phyloP scores from a whole-genome alignment of 2,888 invertebrate species.

The Heteropelma amictum region DNA sequence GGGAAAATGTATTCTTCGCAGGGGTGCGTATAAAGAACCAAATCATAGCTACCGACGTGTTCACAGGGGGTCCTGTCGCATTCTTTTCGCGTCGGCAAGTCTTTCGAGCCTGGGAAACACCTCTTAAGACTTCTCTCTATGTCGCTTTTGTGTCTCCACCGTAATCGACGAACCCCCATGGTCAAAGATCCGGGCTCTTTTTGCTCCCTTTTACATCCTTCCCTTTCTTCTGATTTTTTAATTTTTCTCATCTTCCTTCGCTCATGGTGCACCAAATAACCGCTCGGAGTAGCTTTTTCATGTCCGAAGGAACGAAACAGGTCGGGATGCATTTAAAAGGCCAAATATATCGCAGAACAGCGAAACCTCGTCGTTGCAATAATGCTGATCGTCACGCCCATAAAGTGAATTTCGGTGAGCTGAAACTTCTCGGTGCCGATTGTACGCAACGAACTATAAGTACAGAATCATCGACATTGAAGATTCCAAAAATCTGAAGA shows the following conservation, averaged over 20 bases:
- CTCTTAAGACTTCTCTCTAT: constrained; percentile 12
- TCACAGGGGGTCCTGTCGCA: constrained; percentile 30
- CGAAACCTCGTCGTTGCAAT: constrained; percentile 35
- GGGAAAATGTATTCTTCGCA: background rate
- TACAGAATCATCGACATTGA: background rate
- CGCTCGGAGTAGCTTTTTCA: constrained; percentile 6
- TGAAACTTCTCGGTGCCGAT: background rate
- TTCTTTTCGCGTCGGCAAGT: background rate
- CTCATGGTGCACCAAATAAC: background rate
- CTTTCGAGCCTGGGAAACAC: constrained; percentile 34
- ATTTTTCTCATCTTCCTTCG: constrained; percentile 8
- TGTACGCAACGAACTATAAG: background rate
- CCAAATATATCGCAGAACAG: constrained; percentile 35
- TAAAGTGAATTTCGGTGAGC: constrained; percentile 49
- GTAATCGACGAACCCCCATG: constrained; percentile 37
- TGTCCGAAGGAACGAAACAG: constrained; percentile 26
- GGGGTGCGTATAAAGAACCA: constrained; percentile 7
- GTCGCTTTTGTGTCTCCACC: constrained; percentile 4
- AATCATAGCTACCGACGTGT: constrained; percentile 6
- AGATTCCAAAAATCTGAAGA: background rate
- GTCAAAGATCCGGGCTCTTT: background rate
- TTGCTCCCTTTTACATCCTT: constrained; percentile 12
- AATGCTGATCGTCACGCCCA: constrained; percentile 55
- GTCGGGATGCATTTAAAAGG: constrained; percentile 60
- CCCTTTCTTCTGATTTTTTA: constrained; percentile 15